phyloP scores from a whole-genome alignment of 2,888 invertebrate species.

The Bembecia ichneumoniformis region DNA sequence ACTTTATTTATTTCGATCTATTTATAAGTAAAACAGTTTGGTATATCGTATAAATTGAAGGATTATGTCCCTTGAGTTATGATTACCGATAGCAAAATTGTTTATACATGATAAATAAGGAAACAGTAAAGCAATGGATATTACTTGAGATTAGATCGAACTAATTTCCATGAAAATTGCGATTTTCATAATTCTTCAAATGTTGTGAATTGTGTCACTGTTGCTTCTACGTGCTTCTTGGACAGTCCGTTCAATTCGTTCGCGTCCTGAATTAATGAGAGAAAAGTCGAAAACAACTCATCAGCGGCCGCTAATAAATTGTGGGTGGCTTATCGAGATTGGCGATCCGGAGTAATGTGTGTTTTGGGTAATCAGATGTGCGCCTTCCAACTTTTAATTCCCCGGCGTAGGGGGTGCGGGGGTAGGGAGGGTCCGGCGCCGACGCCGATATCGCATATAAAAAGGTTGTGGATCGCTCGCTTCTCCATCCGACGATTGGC shows the following conservation, averaged over 20 bases:
- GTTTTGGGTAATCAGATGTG: conserved; percentile 64
- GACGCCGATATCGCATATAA: conserved; percentile 68
- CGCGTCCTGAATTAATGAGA: conserved; percentile 1
- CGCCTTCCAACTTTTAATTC: conserved; percentile 66
- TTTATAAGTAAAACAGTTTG: too few relatives aligned
- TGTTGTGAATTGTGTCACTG: too few relatives aligned
- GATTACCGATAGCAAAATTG: too few relatives aligned
- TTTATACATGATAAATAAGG: too few relatives aligned
- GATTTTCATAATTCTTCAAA: too few relatives aligned
- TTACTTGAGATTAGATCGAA: too few relatives aligned
- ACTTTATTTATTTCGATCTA: too few relatives aligned
- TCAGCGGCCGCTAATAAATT: conserved; percentile 53
- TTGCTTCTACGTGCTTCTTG: not conserved
- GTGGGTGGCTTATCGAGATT: conserved; percentile 58
- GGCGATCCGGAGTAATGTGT: conserved; percentile 56
- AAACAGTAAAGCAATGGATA: too few relatives aligned
- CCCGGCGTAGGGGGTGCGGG: conserved; percentile 35
- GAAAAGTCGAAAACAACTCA: conserved; percentile 43
- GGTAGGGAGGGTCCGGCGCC: conserved; percentile 45
- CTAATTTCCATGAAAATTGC: too few relatives aligned
- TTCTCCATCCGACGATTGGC: conserved; percentile 73
- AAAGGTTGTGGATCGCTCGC: conserved; percentile 72
- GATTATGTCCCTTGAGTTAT: too few relatives aligned
- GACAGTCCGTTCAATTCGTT: not conserved
- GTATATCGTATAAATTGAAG: too few relatives aligned